Evolutionary conservation across 2,797 vertebrate species (phyloP), one percentile per base, ranked within the genome.

Genomic region (Platalea minor): DNA sequence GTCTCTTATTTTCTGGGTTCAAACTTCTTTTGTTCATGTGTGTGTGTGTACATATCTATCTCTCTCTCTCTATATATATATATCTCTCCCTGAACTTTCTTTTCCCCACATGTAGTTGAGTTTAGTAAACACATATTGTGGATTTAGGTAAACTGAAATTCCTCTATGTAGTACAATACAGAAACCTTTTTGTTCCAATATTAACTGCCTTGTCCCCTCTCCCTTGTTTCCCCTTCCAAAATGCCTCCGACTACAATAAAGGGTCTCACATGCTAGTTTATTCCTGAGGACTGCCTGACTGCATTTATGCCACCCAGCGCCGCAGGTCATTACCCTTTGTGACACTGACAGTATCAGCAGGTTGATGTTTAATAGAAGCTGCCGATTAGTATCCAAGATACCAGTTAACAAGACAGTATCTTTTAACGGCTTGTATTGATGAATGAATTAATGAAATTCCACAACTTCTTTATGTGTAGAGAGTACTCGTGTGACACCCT

Each of bases 381-480:
- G 92, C 43, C 31, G 60, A 93, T 87, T 33, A 77, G 69, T 76
- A 79, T 75, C 82, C 68, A 64, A 68, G 79, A 88, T 61, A 80
- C 60, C 65, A 57, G 73, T 61, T 35, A 51, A 90, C 74, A 67
- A 79, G 76, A 65, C 26, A 37, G 67, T 61, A 94, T 94, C 85
- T 77, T 74, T 84, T 88, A 94, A 88, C 63, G 80, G 77, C 69
- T 80, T 25, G 37, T 86, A 91, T 37, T 89, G 91, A 92, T 48
- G 84, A 93, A 90, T 10, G 63, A 82, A 93, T 94, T 93, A 86
- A 89, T 67, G 82, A 76, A 91, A 94, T 73, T 78, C 57, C 87
- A 50, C 46, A 54, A 76, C 63, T 60, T 43, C 61, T 82, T 85
- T 69, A 41, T 67, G 69, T 46, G 57, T 35, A 65, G 17, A 65